A percentile compares a stretch with the other conserved stretches of the same genome.
Evolutionary conservation across 2,113 vertebrate species (phyloP).

Genomic region (Saguinus midas): DNA sequence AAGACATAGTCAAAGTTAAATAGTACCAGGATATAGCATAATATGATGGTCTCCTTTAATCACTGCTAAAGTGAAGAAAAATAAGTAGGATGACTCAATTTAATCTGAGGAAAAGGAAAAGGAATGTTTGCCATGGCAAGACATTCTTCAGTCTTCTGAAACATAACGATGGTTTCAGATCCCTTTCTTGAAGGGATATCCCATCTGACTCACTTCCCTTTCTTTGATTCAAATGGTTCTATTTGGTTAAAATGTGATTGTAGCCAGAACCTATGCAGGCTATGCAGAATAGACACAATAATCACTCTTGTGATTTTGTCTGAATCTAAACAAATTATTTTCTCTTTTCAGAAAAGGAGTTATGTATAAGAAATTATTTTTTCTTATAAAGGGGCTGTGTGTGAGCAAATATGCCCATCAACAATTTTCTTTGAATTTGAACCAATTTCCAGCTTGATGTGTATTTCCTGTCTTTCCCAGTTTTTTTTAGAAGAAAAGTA

Average conservation of each 20-base stretch:
- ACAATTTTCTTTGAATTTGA: slow-evolving; percentile 55
- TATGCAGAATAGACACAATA: not conserved
- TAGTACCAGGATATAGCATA: not conserved
- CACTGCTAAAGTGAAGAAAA: not conserved
- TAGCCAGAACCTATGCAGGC: not conserved
- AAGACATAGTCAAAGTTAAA: not conserved
- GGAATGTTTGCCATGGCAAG: not conserved
- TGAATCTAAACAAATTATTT: slow-evolving; percentile 30
- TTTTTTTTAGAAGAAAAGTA: not conserved
- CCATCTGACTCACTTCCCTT: not conserved
- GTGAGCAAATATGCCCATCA: not conserved
- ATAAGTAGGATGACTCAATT: not conserved
- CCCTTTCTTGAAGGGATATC: not conserved
- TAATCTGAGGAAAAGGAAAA: slow-evolving; percentile 11
- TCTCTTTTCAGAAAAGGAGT: not conserved
- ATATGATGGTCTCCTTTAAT: not conserved
- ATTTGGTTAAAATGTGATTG: slow-evolving; percentile 21
- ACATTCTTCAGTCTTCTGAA: not conserved
- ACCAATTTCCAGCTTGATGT: not conserved
- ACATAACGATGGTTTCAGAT: not conserved
- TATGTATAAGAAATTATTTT: slow-evolving; percentile 17
- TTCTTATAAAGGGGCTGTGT: not conserved
- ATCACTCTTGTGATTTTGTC: not conserved
- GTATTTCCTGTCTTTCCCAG: not conserved
- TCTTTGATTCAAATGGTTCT: not conserved